These are phyloP conservation scores for Menura novaehollandiae DNA, from an alignment of 2,113 vertebrate species.

Conservation along the genomic window DNA sequence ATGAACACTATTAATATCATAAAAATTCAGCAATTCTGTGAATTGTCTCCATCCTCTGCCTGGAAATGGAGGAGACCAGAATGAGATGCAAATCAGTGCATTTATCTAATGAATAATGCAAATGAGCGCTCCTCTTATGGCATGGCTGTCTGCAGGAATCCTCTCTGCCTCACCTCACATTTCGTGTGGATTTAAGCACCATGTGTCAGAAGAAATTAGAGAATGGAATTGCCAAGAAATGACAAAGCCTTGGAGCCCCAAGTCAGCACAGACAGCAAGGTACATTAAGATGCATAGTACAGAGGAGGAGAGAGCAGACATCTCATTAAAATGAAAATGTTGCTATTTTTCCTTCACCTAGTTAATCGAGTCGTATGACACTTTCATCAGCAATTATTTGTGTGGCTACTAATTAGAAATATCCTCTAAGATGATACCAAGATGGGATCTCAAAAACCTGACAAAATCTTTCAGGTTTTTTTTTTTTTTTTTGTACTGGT, in stretches of 20 bases:
- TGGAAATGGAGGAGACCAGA: slow-evolving; percentile 61
- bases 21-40: slow-evolving; percentile 48
- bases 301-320: slow-evolving; percentile 54
- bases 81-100: slow-evolving; percentile 79
- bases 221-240: slow-evolving; percentile 66
- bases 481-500: neutral
- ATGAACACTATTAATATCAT: slow-evolving; percentile 48
- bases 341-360: slow-evolving; percentile 73
- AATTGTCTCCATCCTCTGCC: slow-evolving; percentile 54
- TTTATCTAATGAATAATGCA: slow-evolving; percentile 84
- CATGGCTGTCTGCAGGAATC: slow-evolving; percentile 71
- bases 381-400: slow-evolving; percentile 62
- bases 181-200: slow-evolving; percentile 74
- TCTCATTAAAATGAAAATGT: slow-evolving; percentile 76
- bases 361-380: slow-evolving; percentile 68
- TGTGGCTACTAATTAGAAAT: slow-evolving; percentile 35
- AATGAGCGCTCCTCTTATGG: slow-evolving; percentile 69
- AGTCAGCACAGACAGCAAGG: slow-evolving; percentile 59
- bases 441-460: neutral
- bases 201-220: slow-evolving; percentile 78
- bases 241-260: slow-evolving; percentile 66
- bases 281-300: slow-evolving; percentile 58
- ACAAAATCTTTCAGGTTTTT: neutral
- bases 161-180: slow-evolving; percentile 72
- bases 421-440: neutral